Evolutionary conservation across 1,140 invertebrate species (phyloP).

Genomic region (Drosophila sp.): DNA sequence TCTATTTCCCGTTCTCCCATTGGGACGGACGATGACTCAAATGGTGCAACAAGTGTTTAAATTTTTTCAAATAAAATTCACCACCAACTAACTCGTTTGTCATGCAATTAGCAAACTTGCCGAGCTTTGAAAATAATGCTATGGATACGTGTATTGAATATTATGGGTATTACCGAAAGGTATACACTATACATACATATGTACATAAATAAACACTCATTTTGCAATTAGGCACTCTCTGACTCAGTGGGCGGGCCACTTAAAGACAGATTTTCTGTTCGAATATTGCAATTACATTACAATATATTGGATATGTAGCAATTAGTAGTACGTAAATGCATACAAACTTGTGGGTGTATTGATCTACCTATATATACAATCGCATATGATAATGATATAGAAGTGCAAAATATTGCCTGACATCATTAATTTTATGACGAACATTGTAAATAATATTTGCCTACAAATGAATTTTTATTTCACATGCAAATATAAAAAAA

Average conservation of each 20-base stretch:
- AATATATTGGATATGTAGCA: neutral
- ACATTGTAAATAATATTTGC: too few relatives aligned
- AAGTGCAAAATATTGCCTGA: neutral
- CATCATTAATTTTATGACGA: too few relatives aligned
- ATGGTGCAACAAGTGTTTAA: slow-evolving; percentile 17
- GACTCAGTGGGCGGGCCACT: slow-evolving; percentile 6
- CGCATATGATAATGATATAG: too few relatives aligned
- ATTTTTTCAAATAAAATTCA: neutral
- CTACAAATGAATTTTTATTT: too few relatives aligned
- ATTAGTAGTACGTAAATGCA: neutral
- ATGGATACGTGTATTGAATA: slow-evolving; percentile 10
- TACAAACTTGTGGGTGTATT: too few relatives aligned
- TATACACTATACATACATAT: neutral
- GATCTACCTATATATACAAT: too few relatives aligned
- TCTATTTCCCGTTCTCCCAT: neutral
- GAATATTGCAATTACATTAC: neutral
- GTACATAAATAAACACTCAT: neutral
- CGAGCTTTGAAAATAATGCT: slow-evolving; percentile 7
- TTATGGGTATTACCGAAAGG: slow-evolving; percentile 15
- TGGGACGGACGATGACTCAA: slow-evolving; percentile 4
- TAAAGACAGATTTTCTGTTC: neutral
- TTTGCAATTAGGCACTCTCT: slow-evolving; percentile 1
- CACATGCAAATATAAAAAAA: too few relatives aligned
- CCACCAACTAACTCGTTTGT: slow-evolving; percentile 11
- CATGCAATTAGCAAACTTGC: slow-evolving; percentile 17